Conservation (phyloP, 2,888 invertebrate genomes). For the Serripes groenlandicus region DNA sequence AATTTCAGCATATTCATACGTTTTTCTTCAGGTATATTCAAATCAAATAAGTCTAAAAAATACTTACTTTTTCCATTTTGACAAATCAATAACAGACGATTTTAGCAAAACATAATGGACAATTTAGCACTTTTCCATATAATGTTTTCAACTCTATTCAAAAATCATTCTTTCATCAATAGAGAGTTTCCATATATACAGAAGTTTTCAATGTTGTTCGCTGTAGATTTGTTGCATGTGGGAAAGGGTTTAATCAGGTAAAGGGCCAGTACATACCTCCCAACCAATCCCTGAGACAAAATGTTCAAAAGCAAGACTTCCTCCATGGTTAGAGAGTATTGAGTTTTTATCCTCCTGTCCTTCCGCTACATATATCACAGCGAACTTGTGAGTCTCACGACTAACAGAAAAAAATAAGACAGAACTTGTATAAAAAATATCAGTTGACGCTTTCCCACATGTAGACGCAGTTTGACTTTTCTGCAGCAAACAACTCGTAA, state of each 20-base stretch:
- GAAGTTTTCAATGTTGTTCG: neutral
- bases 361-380: slow-evolving; percentile 98
- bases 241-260: neutral
- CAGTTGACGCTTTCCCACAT: too few species aligned
- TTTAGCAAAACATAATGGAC: too few species aligned
- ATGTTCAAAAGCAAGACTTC: slow-evolving; percentile 96
- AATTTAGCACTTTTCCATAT: too few species aligned
- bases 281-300: slow-evolving; percentile 90
- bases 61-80: too few species aligned
- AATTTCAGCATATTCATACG: neutral
- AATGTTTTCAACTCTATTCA: too few species aligned
- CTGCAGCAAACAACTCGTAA: too few species aligned
- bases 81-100: too few species aligned
- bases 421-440: too few species aligned
- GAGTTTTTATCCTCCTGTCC: slow-evolving; percentile 99
- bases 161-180: neutral
- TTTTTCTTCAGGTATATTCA: neutral
- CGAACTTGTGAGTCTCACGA: slow-evolving; percentile 89
- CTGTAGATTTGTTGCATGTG: neutral
- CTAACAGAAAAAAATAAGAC: slow-evolving; percentile 72
- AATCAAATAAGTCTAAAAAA: neutral
- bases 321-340: slow-evolving; percentile 95
- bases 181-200: neutral
- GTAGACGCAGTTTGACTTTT: too few species aligned
- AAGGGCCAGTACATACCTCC: slow-evolving; percentile 88